phyloP scores from a whole-genome alignment of 2,113 vertebrate species.

The Paraplagusia blochii region DNA sequence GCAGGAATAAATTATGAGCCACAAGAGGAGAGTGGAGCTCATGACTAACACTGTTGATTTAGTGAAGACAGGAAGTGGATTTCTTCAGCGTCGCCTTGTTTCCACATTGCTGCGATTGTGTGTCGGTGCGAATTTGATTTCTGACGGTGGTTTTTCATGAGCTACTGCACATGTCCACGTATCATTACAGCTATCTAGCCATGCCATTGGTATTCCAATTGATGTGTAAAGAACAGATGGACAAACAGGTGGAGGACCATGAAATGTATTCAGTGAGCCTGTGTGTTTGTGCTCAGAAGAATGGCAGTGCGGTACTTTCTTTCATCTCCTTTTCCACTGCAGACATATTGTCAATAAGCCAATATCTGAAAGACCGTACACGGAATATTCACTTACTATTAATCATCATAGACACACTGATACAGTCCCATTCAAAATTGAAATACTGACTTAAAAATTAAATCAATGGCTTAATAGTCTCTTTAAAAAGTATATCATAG shows the following conservation, averaged over 20 bases:
- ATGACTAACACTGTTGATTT: conserved; percentile 10
- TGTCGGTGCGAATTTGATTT: background rate
- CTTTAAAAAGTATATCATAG: too few relatives aligned
- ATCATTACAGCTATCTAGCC: conserved; percentile 8
- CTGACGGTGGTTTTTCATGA: conserved; percentile 7
- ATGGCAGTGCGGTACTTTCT: conserved; percentile 32
- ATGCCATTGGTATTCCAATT: conserved; percentile 60
- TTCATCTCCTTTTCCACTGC: conserved; percentile 1
- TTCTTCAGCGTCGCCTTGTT: conserved; percentile 2
- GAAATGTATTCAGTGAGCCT: conserved; percentile 4
- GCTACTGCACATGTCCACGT: conserved; percentile 15
- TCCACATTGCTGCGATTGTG: conserved; percentile 1
- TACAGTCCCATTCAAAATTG: background rate
- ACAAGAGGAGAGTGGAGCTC: conserved; percentile 14
- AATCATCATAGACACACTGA: conserved; percentile 5
- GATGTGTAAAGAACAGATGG: conserved; percentile 64
- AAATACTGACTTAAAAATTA: background rate
- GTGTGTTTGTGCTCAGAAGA: conserved; percentile 25
- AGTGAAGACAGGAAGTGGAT: conserved; percentile 46
- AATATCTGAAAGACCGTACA: background rate
- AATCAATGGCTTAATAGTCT: background rate
- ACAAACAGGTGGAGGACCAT: conserved; percentile 39
- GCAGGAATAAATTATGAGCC: background rate
- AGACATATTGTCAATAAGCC: conserved; percentile 27
- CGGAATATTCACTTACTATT: background rate